Evolutionary conservation across 2,797 vertebrate species (phyloP), one percentile per base, ranked within the genome.

Genomic region (Notolabrus celidotus): DNA sequence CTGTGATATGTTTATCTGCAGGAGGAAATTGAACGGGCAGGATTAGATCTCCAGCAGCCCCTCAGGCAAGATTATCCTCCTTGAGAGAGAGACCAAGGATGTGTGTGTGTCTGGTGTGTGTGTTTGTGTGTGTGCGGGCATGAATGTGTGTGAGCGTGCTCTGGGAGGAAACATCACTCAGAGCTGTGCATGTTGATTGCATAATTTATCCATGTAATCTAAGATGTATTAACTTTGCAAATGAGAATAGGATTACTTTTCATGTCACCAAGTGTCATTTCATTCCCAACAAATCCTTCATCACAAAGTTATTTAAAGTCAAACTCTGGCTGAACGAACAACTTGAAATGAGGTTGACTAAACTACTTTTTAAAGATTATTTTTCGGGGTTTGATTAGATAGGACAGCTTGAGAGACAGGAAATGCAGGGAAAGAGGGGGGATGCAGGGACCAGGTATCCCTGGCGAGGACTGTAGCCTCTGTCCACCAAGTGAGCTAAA

Each of bases 1-100:
- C 47, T 58, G 64, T 49, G 66, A 74, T 58, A 23, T 45, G 69
- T 83, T 85, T 67, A 68, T 79, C 74, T 72, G 27, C 23, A 51
- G 39, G 57, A 72, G 79, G 70, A 86, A 86, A 88, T 76, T 72
- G 65, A 84, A 72, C n/a, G 16, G 36, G 63, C 45, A 19, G 66
- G 78, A 89, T 79, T 80, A 82, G 73, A 86, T 80, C 61, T 62
- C 27, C 70, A 67, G 56, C 47, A 58, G 60, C 66, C 62, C 79
- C 58, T 83, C 63, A 61, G 71, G 57, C 59, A 66, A 82, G 46
- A 80, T 86, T 57, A 77, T 69, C 55, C 22, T 74, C 25, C 57
- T 71, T 46, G 12, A 73, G 43, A 57, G 47, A 38, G 38, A 17
- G 71, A 47, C 39, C 11, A 43, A 9, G 23, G 46, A 7, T 47